Conservation (phyloP, 2,113 vertebrate species). For the Mus pahari region DNA sequence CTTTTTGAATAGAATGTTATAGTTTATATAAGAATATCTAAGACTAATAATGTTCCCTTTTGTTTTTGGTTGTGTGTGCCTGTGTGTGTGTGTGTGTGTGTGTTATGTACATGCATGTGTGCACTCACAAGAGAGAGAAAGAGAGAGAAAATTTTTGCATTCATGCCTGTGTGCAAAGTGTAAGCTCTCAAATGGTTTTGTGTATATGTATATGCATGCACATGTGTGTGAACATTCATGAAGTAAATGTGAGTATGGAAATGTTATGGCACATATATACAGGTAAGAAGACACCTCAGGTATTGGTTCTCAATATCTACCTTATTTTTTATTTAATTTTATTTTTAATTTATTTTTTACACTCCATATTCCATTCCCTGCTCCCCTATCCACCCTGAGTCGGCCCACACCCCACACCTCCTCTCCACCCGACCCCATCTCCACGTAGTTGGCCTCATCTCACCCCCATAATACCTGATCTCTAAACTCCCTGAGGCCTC, state of each 20-base stretch:
- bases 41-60: constrained; percentile 46
- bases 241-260: neutral
- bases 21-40: constrained; percentile 50
- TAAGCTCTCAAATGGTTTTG: neutral
- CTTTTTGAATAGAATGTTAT: constrained; percentile 56
- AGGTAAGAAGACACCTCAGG: neutral
- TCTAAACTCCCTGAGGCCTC: too few species aligned
- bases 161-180: neutral
- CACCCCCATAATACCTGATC: too few species aligned
- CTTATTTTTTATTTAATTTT: too few species aligned
- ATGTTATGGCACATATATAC: neutral
- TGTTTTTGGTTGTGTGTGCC: neutral
- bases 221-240: neutral
- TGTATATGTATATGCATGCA: neutral
- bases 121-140: neutral
- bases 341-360: too few species aligned
- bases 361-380: too few species aligned
- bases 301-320: neutral
- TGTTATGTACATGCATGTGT: too few species aligned
- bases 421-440: too few species aligned
- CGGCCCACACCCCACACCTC: too few species aligned
- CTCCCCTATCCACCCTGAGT: too few species aligned
- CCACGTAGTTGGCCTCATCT: too few species aligned
- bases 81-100: neutral
- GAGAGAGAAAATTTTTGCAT: neutral